Conservation (phyloP, 2,888 invertebrate species). For the Petrolisthes manimaculis region DNA sequence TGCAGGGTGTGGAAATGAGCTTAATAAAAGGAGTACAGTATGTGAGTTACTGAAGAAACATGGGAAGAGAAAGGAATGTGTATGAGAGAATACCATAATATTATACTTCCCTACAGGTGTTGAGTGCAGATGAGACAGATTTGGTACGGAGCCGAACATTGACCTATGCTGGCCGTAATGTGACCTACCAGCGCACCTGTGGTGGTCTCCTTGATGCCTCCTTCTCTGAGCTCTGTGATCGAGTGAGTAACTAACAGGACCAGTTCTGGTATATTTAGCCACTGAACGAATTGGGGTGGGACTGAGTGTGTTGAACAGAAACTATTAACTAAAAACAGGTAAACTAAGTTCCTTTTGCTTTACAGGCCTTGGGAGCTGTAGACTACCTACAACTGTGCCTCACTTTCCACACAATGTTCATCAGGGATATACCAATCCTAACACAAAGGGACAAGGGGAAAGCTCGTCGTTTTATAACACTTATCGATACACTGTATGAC, state of each 20-base stretch:
- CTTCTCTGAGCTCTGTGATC: conserved; percentile 90
- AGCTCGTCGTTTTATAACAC: conserved; percentile 92
- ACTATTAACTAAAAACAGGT: neutral
- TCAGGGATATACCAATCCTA: conserved; percentile 88
- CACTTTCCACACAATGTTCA: conserved; percentile 94
- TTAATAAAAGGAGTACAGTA: neutral
- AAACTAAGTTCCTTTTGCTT: conserved; percentile 66
- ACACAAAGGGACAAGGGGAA: conserved; percentile 85
- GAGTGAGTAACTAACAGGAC: conserved; percentile 74
- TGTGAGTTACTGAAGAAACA: too few relatives aligned
- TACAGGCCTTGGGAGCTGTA: conserved; percentile 89
- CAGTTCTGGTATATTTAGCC: too few relatives aligned
- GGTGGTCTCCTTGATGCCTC: conserved; percentile 90
- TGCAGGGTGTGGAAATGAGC: neutral
- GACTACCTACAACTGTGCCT: conserved; percentile 94
- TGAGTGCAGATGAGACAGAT: conserved; percentile 91
- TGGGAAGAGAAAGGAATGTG: too few relatives aligned
- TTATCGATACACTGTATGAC: conserved; percentile 97
- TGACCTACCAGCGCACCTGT: conserved; percentile 89
- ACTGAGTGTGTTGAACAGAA: neutral
- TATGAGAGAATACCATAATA: too few relatives aligned
- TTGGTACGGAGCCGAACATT: conserved; percentile 85
- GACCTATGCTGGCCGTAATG: conserved; percentile 89
- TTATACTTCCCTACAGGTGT: conserved; percentile 27
- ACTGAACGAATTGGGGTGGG: neutral